Base-by-base conservation (phyloP, 2,888 invertebrate genomes). In the Dione vanillae region DNA sequence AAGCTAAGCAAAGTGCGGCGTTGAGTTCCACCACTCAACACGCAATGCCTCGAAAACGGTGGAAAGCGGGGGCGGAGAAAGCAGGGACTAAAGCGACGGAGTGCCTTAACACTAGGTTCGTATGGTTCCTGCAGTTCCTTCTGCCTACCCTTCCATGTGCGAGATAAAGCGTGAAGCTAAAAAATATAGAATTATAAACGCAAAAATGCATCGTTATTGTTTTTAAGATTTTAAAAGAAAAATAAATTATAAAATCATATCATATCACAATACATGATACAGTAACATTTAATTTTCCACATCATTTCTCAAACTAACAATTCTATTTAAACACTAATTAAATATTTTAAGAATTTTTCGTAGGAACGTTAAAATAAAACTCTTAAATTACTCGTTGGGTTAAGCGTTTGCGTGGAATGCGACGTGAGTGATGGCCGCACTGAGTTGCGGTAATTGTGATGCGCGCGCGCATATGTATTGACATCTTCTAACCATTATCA, bases 361-460 rank as follows among this genome's bases (percentile, higher is more conserved):
- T 79, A 83, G 82, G 82, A 81, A 79, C 80, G 51, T 72, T 69
- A 89, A 89, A 90, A 86, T 83, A 87, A n/a, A 82, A 83, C 72
- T 79, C 76, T 79, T 87, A 87, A n/a, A 89, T 91, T 87, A 88
- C 87, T 90, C 84, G 88, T 86, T 82, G 83, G 82, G 78, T 72
- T 78, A 74, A 76, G 71, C 81, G 84, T 82, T n/a, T 80, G 85
- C 89, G 82, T 84, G 85, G n/a, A 78, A 85, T 76, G 79, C 81
- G 90, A 89, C 90, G 82, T 91, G 91, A 92, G 75, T 80, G 85
- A 92, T 92, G 89, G 85, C 78, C 75, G 75, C 75, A 85, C 77
- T 88, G 86, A 90, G 83, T 89, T 83, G 89, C 82, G 80, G 88
- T 92, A 92, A 92, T 92, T 92, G 91, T 86, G 83, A 83, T 81